A percentile compares a stretch with the other conserved stretches of the same genome.
These are phyloP conservation scores for Sthenelais limicola DNA, from an alignment of 2,888 invertebrate species.

Conservation along the genomic window DNA sequence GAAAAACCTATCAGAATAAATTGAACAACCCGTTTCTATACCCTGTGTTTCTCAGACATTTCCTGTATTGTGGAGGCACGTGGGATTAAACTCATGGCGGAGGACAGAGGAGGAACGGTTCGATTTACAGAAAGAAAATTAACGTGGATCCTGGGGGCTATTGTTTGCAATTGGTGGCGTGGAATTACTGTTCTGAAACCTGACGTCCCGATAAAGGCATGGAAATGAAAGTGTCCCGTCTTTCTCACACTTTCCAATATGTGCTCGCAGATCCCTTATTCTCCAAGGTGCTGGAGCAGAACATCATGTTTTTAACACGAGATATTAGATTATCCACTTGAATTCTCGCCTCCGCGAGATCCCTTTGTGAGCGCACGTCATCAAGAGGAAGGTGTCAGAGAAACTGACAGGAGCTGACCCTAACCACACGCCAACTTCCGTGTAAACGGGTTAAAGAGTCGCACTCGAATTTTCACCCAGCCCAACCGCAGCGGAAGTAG, in stretches of 20 bases:
- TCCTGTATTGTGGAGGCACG: too few species aligned
- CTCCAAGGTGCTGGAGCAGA: slow-evolving; percentile 12
- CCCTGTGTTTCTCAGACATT: too few species aligned
- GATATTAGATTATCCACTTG: slow-evolving; percentile 39
- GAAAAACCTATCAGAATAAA: too few species aligned
- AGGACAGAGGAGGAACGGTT: not conserved
- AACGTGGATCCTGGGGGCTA: slow-evolving; percentile 2
- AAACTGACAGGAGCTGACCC: slow-evolving; percentile 13
- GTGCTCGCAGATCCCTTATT: not conserved
- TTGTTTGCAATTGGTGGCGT: slow-evolving; percentile 13
- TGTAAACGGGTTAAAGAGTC: too few species aligned
- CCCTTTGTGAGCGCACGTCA: slow-evolving; percentile 5
- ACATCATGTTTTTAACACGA: slow-evolving; percentile 25
- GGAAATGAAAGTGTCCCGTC: not conserved
- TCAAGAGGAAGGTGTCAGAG: not conserved
- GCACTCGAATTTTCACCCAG: too few species aligned
- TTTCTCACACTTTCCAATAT: slow-evolving; percentile 38
- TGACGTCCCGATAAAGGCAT: not conserved
- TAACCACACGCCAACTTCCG: slow-evolving; percentile 1
- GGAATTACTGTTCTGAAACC: slow-evolving; percentile 28
- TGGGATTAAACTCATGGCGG: too few species aligned
- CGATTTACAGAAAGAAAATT: slow-evolving; percentile 32
- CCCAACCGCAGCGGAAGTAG: too few species aligned
- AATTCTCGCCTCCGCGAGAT: not conserved
- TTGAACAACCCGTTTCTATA: too few species aligned